phyloP scores from a whole-genome alignment of 1,140 invertebrate genomes.

The Drosophila ananassae region DNA sequence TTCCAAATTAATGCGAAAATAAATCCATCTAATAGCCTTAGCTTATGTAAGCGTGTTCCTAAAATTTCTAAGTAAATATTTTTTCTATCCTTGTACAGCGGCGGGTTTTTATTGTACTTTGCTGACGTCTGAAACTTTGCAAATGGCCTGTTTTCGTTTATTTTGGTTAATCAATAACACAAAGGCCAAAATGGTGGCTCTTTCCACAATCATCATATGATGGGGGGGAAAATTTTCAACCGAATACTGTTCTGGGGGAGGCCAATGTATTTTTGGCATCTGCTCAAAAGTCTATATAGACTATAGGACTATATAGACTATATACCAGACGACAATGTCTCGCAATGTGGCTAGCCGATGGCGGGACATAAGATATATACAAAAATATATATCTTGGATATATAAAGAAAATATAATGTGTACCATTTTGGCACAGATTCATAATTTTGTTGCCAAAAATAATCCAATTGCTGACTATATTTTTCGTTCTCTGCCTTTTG shows the following conservation, averaged over 20 bases:
- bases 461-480: neutral
- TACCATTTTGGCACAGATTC: conserved; percentile 40
- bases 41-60: neutral
- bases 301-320: conserved; percentile 19
- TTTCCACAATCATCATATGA: conserved; percentile 4
- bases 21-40: conserved; percentile 2
- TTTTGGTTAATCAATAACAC: conserved; percentile 57
- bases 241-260: conserved; percentile 12
- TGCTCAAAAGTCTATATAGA: conserved; percentile 38
- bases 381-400: conserved; percentile 17
- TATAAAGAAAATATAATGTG: conserved; percentile 32
- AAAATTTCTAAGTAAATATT: conserved; percentile 13
- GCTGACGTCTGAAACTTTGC: conserved; percentile 66
- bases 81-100: conserved; percentile 23
- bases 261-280: conserved; percentile 73
- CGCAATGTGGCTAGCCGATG: conserved; percentile 74
- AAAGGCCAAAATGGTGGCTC: conserved; percentile 1
- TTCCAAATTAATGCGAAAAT: conserved; percentile 12
- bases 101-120: conserved; percentile 21
- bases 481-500: conserved; percentile 2
- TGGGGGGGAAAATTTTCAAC: conserved; percentile 41
- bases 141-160: conserved; percentile 35
- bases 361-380: conserved; percentile 59
- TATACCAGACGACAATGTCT: conserved; percentile 69
- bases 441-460: conserved; percentile 29